phyloP scores from a whole-genome alignment of 1,140 invertebrate species.

The Capitella teleta region DNA sequence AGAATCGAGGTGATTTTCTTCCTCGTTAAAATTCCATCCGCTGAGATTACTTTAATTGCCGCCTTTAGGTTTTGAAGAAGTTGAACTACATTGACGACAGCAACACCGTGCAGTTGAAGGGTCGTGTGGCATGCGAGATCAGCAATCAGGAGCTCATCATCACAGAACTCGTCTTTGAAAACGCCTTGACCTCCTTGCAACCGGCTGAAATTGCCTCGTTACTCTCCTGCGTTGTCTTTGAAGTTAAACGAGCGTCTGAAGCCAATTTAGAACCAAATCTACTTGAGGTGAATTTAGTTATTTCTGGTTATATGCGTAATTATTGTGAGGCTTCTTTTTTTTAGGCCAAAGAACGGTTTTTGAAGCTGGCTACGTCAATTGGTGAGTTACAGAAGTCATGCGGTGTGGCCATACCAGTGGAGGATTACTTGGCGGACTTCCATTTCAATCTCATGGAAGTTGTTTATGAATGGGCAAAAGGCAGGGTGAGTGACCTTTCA shows the following conservation, averaged over 20 bases:
- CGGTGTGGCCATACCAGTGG: slow-evolving; percentile 45
- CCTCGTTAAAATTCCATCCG: too few species aligned
- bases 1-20: slow-evolving; percentile 55
- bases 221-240: slow-evolving; percentile 82
- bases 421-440: slow-evolving; percentile 53
- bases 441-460: slow-evolving; percentile 86
- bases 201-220: slow-evolving; percentile 86
- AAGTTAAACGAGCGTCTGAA: slow-evolving; percentile 56
- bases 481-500: slow-evolving; percentile 50
- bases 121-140: slow-evolving; percentile 90
- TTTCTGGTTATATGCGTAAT: neutral
- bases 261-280: slow-evolving; percentile 20
- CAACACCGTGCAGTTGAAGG: slow-evolving; percentile 70
- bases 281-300: slow-evolving; percentile 14
- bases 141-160: slow-evolving; percentile 83
- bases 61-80: slow-evolving; percentile 55
- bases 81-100: slow-evolving; percentile 58
- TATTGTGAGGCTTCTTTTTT: slow-evolving; percentile 16
- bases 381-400: slow-evolving; percentile 46
- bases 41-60: too few species aligned
- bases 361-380: slow-evolving; percentile 46
- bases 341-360: slow-evolving; percentile 49
- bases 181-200: slow-evolving; percentile 71
- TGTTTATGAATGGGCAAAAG: slow-evolving; percentile 87
- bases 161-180: slow-evolving; percentile 89